These are phyloP conservation scores for Pelusios castaneus DNA, from an alignment of 2,113 vertebrate genomes.

Conservation along the genomic window DNA sequence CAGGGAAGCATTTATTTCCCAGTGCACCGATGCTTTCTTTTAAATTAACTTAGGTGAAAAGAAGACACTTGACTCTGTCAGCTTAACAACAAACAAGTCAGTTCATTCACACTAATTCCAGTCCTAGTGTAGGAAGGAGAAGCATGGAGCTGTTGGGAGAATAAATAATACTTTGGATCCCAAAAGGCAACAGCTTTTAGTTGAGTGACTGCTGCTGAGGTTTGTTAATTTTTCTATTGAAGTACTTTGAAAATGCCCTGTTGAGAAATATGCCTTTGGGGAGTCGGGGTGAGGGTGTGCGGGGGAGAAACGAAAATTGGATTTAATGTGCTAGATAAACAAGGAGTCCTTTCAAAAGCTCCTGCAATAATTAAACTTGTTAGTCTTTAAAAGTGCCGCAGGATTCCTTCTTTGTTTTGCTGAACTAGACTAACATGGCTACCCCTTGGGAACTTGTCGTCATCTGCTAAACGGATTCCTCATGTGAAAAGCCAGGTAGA, in stretches of 20 bases:
- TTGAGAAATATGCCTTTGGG: not conserved
- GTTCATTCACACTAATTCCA: not conserved
- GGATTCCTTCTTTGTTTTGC: no score
- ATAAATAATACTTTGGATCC: not conserved
- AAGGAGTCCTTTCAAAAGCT: no score
- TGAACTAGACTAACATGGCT: no score
- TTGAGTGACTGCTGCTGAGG: slow-evolving; percentile 35
- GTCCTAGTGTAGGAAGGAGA: not conserved
- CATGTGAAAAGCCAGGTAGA: not conserved
- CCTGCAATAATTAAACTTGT: no score
- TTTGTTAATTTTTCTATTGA: not conserved
- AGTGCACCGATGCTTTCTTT: not conserved
- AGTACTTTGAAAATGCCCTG: slow-evolving; percentile 21
- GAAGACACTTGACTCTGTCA: not conserved
- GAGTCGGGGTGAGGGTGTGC: no score
- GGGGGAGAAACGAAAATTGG: not conserved
- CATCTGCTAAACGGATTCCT: not conserved
- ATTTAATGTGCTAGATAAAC: no score
- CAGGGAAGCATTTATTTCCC: not conserved
- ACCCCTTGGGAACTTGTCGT: no score
- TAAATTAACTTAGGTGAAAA: not conserved
- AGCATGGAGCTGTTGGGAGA: not conserved
- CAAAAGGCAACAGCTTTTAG: slow-evolving; percentile 11
- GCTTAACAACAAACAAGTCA: not conserved
- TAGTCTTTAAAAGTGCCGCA: no score